Evolutionary conservation across 2,113 vertebrate genomes (phyloP).

Genomic region (Mirounga angustirostris): DNA sequence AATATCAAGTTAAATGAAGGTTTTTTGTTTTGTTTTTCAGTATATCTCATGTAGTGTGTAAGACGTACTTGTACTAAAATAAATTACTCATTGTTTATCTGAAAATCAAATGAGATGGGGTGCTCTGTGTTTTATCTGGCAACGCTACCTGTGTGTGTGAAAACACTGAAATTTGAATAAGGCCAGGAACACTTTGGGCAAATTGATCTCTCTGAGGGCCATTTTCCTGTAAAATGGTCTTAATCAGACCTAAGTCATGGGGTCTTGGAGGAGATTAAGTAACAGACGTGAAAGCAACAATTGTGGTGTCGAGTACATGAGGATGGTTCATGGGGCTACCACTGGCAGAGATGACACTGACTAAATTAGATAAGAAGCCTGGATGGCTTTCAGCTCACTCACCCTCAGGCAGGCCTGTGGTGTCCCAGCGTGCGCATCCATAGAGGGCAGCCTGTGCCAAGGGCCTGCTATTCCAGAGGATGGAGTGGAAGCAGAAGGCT

Average conservation of each 20-base stretch:
- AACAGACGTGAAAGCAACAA: not conserved
- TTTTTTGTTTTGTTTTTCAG: not conserved
- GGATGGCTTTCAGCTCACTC: not conserved
- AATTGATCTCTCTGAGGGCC: not conserved
- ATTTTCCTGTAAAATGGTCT: not conserved
- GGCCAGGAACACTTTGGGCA: not conserved
- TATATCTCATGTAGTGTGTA: not conserved
- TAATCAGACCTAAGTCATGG: not conserved
- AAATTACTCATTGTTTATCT: not conserved
- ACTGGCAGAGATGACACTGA: not conserved
- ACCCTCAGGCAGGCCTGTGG: not conserved
- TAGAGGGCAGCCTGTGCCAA: too few species aligned
- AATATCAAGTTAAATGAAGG: not conserved
- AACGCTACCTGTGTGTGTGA: not conserved
- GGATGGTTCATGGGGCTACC: not conserved
- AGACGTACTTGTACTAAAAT: not conserved
- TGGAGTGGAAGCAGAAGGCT: not conserved
- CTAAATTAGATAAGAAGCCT: not conserved
- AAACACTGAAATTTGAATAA: not conserved
- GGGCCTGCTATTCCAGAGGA: not conserved
- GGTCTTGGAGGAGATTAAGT: not conserved
- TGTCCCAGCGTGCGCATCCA: accelerated
- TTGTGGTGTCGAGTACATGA: not conserved
- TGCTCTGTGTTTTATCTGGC: not conserved
- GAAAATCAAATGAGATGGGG: not conserved